Evolutionary conservation across 2,797 vertebrate species (phyloP).

Genomic region (Sebastes taczanowskii): DNA sequence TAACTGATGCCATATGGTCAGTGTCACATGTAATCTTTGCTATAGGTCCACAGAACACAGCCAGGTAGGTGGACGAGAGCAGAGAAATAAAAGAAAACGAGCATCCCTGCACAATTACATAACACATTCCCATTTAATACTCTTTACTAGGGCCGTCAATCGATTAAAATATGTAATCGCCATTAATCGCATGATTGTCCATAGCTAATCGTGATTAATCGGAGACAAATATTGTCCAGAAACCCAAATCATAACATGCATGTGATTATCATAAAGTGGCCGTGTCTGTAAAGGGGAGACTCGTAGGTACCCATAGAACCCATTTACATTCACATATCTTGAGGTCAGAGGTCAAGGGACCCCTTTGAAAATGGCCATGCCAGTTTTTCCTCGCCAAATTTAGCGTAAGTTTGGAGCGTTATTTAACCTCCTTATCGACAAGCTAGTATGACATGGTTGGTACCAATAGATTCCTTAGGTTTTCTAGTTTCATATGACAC

Average conservation of each 20-base stretch:
- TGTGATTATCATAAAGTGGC: neutral
- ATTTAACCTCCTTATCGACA: neutral
- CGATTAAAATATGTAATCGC: too few relatives aligned
- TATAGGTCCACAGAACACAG: constrained; percentile 35
- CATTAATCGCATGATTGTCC: too few relatives aligned
- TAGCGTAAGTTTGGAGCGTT: neutral
- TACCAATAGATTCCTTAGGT: fast-evolving
- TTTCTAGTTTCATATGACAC: neutral
- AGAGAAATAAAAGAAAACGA: constrained; percentile 20
- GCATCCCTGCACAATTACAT: constrained; percentile 9
- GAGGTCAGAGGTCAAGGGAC: neutral
- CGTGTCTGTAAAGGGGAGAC: neutral
- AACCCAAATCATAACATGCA: neutral
- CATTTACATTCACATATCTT: neutral
- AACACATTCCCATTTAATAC: constrained; percentile 39
- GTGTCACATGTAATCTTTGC: constrained; percentile 67
- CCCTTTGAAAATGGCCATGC: neutral
- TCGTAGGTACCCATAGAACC: neutral
- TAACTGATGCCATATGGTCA: constrained; percentile 73
- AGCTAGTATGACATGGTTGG: neutral
- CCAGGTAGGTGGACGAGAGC: constrained; percentile 35
- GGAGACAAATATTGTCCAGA: neutral
- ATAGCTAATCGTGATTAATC: too few relatives aligned
- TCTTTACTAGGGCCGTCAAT: constrained; percentile 30
- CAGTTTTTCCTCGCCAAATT: neutral